Percentiles rank a stretch among this genome's conserved stretches.
Conservation (phyloP, 2,797 vertebrate species). For the Helicolenus hilgendorfi region DNA sequence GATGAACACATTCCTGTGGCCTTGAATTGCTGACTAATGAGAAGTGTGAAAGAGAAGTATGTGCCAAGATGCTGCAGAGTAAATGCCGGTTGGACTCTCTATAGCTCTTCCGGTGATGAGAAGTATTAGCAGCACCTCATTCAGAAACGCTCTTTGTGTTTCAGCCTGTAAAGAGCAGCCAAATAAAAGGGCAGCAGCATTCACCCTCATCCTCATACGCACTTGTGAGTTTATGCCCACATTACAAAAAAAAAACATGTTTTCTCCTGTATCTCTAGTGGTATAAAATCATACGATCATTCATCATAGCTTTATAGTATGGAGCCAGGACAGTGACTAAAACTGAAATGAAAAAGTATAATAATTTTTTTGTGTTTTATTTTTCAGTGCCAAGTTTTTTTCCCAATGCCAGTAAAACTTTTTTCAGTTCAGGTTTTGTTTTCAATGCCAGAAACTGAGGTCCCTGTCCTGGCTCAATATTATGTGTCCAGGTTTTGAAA, state of each 20-base stretch:
- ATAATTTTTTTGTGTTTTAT: not conserved
- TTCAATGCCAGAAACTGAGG: not conserved
- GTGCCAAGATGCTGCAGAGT: not conserved
- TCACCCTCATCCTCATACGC: not conserved
- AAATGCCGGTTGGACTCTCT: not conserved
- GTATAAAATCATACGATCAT: not conserved
- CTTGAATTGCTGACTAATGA: not conserved
- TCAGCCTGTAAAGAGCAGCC: slow-evolving; percentile 52
- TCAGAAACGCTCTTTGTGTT: slow-evolving; percentile 8
- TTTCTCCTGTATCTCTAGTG: not conserved
- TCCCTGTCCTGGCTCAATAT: not conserved
- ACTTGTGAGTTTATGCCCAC: not conserved
- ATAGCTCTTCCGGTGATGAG: not conserved
- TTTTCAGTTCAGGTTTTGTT: not conserved
- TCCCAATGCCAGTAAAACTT: not conserved
- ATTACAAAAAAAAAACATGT: no score
- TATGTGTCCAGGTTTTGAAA: not conserved
- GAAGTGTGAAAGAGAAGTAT: not conserved
- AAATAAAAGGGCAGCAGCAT: slow-evolving; percentile 50
- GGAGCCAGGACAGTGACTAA: not conserved
- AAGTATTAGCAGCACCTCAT: not conserved
- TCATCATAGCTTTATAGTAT: not conserved
- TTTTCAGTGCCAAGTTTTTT: not conserved
- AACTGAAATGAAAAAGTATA: not conserved
- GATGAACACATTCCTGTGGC: not conserved